These are phyloP conservation scores for Coluber constrictor DNA, from an alignment of 2,797 vertebrate species.

Conservation along the genomic window DNA sequence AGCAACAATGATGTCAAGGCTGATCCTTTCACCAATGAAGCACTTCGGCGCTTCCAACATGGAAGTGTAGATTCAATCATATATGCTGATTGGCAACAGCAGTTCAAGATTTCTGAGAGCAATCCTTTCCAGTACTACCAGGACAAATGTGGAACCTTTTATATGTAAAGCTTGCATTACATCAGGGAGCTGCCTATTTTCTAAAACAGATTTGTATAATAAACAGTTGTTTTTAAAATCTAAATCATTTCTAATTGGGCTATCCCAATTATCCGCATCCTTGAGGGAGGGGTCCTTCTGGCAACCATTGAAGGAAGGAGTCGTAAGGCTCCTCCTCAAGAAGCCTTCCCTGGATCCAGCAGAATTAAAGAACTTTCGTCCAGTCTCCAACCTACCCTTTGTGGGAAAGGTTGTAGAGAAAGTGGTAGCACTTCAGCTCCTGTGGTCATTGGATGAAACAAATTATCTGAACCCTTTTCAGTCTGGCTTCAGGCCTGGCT, in stretches of 20 bases:
- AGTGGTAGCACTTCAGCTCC: no score
- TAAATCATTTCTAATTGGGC: neutral
- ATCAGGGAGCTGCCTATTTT: neutral
- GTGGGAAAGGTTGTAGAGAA: no score
- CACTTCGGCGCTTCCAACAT: rapidly evolving
- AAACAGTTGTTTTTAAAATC: neutral
- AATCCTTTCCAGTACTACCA: neutral
- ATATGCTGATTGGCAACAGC: neutral
- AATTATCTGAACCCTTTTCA: no score
- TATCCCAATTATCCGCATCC: no score
- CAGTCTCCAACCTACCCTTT: no score
- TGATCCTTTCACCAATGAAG: neutral
- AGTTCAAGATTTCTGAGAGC: neutral
- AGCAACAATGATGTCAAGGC: neutral
- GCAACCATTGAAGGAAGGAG: no score
- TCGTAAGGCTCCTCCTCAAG: no score
- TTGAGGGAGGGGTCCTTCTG: no score
- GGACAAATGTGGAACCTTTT: neutral
- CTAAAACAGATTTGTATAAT: neutral
- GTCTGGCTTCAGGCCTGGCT: no score
- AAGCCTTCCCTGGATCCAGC: no score
- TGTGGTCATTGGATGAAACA: no score
- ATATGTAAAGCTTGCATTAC: neutral
- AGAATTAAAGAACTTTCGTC: no score
- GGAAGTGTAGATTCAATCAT: neutral